Base-by-base conservation (phyloP, 2,888 invertebrate genomes). In the Mythimna ferrago region DNA sequence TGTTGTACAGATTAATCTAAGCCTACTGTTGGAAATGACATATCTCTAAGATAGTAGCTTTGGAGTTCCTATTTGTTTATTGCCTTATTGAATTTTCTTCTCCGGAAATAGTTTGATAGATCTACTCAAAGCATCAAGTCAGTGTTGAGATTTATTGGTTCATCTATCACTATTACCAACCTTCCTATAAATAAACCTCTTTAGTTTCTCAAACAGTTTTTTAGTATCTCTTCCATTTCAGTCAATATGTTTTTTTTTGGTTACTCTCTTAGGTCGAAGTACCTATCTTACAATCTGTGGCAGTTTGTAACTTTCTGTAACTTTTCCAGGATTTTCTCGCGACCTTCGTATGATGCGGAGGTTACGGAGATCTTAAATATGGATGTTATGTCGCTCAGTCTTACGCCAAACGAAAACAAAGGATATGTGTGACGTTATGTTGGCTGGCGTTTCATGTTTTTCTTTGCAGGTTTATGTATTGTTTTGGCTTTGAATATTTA, bases 281-380 rank as follows among this genome's bases (percentile, higher is more conserved):
- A 10, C 58, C 44, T n/a, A n/a, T n/a, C n/a, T 5, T 51, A 58
- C 48, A 58, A 56, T 57, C 38, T 38, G 51, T 44, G 44, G n/a
- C 32, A 35, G 48, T 62, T 66, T 69, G 54, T 69, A 76, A 69
- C 14, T 60, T 73, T n/a, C 10, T 14, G 21, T 61, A 71, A 67
- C 21, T 60, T 61, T 65, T 51, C 11, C 58, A 69, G 53, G 21
- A 61, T 66, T 76, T 61, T 48, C 6, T 16, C 60, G 69, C 21
- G 69, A 70, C 69, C 60, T 66, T 76, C 21, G 38, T 32, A 14
- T 54, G 48, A 61, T 35, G 32, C 14, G 58, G 16, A 76, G 57
- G 58, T 57, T 70, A 66, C 60, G 57, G 11, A 64, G 53, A 61
- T 67, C 60, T 77, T 60, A 71, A 78, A 78, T 81, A 76, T 81